Conservation (phyloP, 2,888 invertebrate genomes). For the Erannis defoliaria region DNA sequence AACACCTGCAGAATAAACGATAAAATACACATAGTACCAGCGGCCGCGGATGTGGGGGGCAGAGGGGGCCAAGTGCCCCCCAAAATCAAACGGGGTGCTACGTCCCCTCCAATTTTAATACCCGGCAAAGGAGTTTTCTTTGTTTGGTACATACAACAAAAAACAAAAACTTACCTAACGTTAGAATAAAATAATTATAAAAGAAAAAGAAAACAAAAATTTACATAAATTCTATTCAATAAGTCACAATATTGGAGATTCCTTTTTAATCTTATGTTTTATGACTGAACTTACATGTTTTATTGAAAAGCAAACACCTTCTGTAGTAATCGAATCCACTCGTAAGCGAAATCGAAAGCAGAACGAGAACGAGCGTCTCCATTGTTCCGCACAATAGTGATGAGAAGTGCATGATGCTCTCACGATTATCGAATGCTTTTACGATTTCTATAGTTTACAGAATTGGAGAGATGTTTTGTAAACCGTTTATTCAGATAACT, state of each 20-base stretch:
- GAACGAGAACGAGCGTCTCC: slow-evolving; percentile 48
- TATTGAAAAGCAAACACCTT: slow-evolving; percentile 59
- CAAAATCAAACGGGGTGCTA: too few species aligned
- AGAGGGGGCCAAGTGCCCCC: too few species aligned
- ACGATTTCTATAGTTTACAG: slow-evolving; percentile 46
- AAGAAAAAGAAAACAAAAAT: too few species aligned
- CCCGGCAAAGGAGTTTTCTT: too few species aligned
- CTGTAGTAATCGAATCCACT: slow-evolving; percentile 47
- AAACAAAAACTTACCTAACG: too few species aligned
- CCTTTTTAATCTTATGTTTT: neutral
- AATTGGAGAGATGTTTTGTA: slow-evolving; percentile 48
- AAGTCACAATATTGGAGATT: too few species aligned
- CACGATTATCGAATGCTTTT: slow-evolving; percentile 50
- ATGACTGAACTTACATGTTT: slow-evolving; percentile 60
- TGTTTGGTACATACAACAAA: too few species aligned
- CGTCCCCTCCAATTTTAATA: too few species aligned
- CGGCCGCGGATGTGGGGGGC: too few species aligned
- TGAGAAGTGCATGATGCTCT: slow-evolving; percentile 44
- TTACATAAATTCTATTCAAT: too few species aligned
- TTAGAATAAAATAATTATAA: too few species aligned
- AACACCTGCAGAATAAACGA: slow-evolving; percentile 60
- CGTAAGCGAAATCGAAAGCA: slow-evolving; percentile 54
- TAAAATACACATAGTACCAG: neutral
- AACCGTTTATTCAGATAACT: slow-evolving; percentile 34
- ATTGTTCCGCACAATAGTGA: slow-evolving; percentile 54